Conservation (phyloP, 2,888 invertebrate genomes). For the Criorhina ranunculi region DNA sequence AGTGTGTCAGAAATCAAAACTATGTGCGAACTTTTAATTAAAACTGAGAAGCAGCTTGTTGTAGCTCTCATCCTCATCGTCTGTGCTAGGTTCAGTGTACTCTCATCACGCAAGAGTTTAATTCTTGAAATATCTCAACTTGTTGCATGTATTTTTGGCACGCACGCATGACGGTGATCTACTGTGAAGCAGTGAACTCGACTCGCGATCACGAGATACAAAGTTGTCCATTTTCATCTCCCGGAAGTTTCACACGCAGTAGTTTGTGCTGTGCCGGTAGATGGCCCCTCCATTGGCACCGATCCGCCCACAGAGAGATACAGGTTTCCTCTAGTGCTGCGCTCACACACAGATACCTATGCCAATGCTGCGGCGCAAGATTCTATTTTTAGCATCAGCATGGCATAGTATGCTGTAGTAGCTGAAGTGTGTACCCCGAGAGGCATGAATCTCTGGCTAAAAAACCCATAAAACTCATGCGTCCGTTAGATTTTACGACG, state of each 20-base stretch:
- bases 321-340: conserved; percentile 42
- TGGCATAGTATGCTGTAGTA: conserved; percentile 50
- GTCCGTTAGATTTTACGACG: conserved; percentile 71
- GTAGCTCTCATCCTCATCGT: no score
- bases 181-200: conserved; percentile 29
- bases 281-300: neutral
- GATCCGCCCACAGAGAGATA: conserved; percentile 59
- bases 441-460: conserved; percentile 52
- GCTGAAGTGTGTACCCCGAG: conserved; percentile 40
- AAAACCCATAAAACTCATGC: conserved; percentile 64
- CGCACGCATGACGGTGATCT: conserved; percentile 72
- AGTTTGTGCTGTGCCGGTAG: no score
- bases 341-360: conserved; percentile 33
- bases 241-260: conserved; percentile 54
- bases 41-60: conserved; percentile 30
- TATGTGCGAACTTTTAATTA: conserved; percentile 58
- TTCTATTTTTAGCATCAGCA: conserved; percentile 73
- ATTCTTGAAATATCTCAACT: conserved; percentile 54
- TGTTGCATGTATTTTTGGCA: conserved; percentile 70
- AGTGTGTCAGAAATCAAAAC: conserved; percentile 58
- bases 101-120: conserved; percentile 56
- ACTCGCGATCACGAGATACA: conserved; percentile 65
- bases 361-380: conserved; percentile 68
- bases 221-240: conserved; percentile 54
- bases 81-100: conserved; percentile 57